These are phyloP conservation scores for Oryzias curvinotus DNA, from an alignment of 2,113 vertebrate species.

Conservation along the genomic window DNA sequence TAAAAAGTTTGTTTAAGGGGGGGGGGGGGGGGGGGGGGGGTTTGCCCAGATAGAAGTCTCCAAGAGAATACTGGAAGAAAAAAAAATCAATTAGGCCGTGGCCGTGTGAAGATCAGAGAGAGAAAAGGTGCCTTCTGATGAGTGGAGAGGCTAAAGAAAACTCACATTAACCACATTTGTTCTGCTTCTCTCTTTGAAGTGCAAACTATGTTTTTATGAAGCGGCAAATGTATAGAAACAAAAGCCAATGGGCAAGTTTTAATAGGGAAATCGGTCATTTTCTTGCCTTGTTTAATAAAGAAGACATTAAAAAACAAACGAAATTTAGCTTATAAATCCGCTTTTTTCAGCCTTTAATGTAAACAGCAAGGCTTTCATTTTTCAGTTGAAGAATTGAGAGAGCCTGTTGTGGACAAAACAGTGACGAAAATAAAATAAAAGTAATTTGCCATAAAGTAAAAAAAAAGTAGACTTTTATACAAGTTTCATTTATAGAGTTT, in stretches of 20 bases:
- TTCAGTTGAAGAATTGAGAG: too few relatives aligned
- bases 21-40: not conserved
- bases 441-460: too few relatives aligned
- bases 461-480: too few relatives aligned
- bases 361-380: too few relatives aligned
- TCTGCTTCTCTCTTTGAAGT: slow-evolving; percentile 67
- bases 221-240: slow-evolving; percentile 20
- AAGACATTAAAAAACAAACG: too few relatives aligned
- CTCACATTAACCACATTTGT: slow-evolving; percentile 72
- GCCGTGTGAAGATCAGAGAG: slow-evolving; percentile 72
- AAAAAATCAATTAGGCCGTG: slow-evolving; percentile 84
- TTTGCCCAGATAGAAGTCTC: slow-evolving; percentile 73
- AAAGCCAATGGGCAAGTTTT: not conserved
- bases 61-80: slow-evolving; percentile 77
- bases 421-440: too few relatives aligned
- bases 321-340: too few relatives aligned
- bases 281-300: too few relatives aligned
- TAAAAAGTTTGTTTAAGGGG: slow-evolving; percentile 77
- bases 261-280: not conserved
- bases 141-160: slow-evolving; percentile 62
- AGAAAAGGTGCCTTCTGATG: slow-evolving; percentile 58
- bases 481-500: too few relatives aligned
- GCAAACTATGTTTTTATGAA: slow-evolving; percentile 36
- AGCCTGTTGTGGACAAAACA: too few relatives aligned
- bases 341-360: too few relatives aligned